A percentile compares a stretch with the other conserved stretches of the same genome.
These are phyloP conservation scores for Sycophila sp. DNA, from an alignment of 1,140 invertebrate genomes.

Conservation along the genomic window DNA sequence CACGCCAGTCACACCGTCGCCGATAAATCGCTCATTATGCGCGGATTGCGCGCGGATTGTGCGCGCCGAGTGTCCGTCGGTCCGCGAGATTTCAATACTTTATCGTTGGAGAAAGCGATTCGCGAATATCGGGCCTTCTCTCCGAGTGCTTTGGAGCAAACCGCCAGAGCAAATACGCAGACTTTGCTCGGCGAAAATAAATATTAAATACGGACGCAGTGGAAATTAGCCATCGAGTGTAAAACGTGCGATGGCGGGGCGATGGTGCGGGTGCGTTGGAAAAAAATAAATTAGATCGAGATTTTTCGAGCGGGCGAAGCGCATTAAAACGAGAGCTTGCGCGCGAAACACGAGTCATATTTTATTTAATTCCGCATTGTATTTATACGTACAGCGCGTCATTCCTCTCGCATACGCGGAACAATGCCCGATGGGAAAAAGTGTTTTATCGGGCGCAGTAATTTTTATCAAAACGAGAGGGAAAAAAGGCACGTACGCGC, in stretches of 20 bases:
- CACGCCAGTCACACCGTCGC: slow-evolving; percentile 56
- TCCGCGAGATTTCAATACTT: background rate
- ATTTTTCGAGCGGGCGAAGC: background rate
- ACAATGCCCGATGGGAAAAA: slow-evolving; percentile 15
- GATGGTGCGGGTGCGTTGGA: background rate
- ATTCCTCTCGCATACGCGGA: background rate
- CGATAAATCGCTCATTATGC: slow-evolving; percentile 62
- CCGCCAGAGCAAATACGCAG: background rate
- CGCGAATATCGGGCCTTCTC: background rate
- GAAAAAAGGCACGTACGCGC: background rate
- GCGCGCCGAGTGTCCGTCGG: slow-evolving; percentile 28
- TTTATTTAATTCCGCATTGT: slow-evolving; percentile 11
- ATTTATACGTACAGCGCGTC: background rate
- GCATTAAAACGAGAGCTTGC: background rate
- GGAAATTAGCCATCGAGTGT: too few species aligned
- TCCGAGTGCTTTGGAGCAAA: background rate
- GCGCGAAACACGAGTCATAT: background rate
- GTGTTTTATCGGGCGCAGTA: slow-evolving; percentile 9
- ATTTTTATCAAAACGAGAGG: slow-evolving; percentile 22
- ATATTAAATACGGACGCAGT: too few species aligned
- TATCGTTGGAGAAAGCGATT: slow-evolving; percentile 4
- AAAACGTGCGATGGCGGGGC: background rate
- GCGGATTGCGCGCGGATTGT: background rate
- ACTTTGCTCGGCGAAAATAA: background rate
- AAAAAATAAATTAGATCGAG: slow-evolving; percentile 1